A percentile compares a stretch with the other conserved stretches of the same genome.
phyloP scores from a whole-genome alignment of 2,888 invertebrate species.

The Lomographa bimaculata region DNA sequence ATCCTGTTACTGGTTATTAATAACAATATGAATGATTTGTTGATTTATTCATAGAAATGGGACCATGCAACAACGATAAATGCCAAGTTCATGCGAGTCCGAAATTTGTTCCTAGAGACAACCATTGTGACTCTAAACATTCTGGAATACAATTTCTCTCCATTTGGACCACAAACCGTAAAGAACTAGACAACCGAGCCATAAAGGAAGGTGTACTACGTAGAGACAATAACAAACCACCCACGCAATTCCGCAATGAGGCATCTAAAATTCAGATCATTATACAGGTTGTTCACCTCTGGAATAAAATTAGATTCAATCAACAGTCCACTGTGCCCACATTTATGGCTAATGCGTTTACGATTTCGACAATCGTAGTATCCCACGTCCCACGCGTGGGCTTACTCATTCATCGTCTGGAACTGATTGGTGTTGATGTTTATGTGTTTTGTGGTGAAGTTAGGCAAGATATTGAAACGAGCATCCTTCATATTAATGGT shows the following conservation, averaged over 20 bases:
- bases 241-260: constrained; percentile 33
- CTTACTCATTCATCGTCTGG: constrained; percentile 33
- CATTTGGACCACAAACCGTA: constrained; percentile 1
- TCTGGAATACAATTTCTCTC: no score
- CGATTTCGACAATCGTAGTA: constrained; percentile 52
- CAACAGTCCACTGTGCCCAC: constrained; percentile 73
- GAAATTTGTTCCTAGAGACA: no score
- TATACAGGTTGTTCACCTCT: constrained; percentile 63
- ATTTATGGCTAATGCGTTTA: constrained; percentile 69
- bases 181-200: constrained; percentile 8
- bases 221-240: constrained; percentile 31
- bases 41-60: no score
- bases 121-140: no score
- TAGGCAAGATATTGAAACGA: constrained; percentile 16
- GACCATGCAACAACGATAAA: no score
- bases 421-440: constrained; percentile 20
- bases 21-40: no score
- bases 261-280: constrained; percentile 32
- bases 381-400: constrained; percentile 28
- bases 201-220: constrained; percentile 24
- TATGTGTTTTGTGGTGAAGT: constrained; percentile 17
- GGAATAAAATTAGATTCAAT: constrained; percentile 75
- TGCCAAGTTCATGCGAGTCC: no score
- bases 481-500: constrained; percentile 14
- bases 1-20: no score